Evolutionary conservation across 1,140 invertebrate species (phyloP), one percentile per base, ranked within the genome.

Genomic region (Eufriesea mexicana): DNA sequence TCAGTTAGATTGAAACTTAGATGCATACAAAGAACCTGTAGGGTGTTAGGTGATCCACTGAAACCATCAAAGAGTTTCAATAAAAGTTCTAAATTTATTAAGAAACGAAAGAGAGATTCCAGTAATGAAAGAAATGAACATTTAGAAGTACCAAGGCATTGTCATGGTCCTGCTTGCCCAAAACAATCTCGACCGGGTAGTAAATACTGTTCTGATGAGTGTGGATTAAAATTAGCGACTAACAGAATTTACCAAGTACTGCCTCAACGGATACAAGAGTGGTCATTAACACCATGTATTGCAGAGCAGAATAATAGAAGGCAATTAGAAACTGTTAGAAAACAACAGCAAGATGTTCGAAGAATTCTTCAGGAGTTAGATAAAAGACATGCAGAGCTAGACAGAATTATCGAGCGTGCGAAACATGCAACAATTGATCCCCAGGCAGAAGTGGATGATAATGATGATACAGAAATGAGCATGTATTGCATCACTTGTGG

Each of bases 401-500:
- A 99, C 92, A 95, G 95, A n/a, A 95, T 99, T 28, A 95, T 99
- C 18, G 97, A 97, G 59, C 93, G 96, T 35, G 97, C 97, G 0
- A 97, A 96, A 87, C 95, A 95, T 74, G 96, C 96, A 9, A 95
- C 95, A 4, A 96, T 97, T 23, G 95, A 97, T 89, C 95, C 95
- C 2, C 95, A 95, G 54, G 91, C 95, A 35, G 95, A 96, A 51
- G 94, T 95, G 51, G 96, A 97, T 75, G 96, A 97, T 68, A 96
- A 96, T 89, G 96, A 96, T 20, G 97, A 98, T 91, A 96, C 96
- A 66, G 98, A 99, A 90, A 97, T 97, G 85, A 98, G 96, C 73
- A 97, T 98, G 95, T 99, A 99, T 91, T 99, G 99, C 93, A 98
- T 99, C 20, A 99, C 98, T 0, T 99, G 98, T 95, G 98, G 98